Conservation (phyloP, 2,888 invertebrate genomes). For the Orthosia gothica region DNA sequence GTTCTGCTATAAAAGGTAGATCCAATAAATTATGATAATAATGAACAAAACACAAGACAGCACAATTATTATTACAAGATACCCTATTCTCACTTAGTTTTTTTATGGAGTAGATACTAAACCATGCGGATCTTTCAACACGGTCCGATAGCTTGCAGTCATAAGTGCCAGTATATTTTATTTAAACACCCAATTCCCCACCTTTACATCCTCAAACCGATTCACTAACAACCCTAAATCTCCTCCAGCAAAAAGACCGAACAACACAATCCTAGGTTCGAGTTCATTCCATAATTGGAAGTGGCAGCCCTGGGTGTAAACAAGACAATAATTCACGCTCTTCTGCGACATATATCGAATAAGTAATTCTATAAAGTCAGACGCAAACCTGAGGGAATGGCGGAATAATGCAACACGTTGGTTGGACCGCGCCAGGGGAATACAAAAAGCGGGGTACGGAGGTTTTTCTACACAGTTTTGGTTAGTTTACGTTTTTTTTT, state of each 20-base stretch:
- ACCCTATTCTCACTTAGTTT: too few relatives aligned
- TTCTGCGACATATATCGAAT: conserved; percentile 67
- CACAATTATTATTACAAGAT: too few relatives aligned
- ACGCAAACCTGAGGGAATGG: conserved; percentile 60
- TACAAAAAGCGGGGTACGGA: conserved; percentile 49
- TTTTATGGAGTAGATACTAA: too few relatives aligned
- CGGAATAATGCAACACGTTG: conserved; percentile 67
- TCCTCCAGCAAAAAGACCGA: conserved; percentile 4
- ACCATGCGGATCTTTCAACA: too few relatives aligned
- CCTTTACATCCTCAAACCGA: neutral
- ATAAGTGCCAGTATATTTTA: too few relatives aligned
- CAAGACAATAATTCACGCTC: conserved; percentile 66
- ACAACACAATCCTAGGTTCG: conserved; percentile 19
- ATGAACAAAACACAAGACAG: too few relatives aligned
- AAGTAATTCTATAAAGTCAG: conserved; percentile 69
- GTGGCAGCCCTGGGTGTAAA: conserved; percentile 65
- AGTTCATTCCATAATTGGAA: conserved; percentile 51
- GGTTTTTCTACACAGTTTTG: conserved; percentile 35
- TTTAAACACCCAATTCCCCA: neutral
- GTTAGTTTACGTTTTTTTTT: conserved; percentile 6
- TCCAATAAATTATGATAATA: too few relatives aligned
- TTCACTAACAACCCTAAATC: conserved; percentile 10
- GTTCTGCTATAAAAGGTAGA: too few relatives aligned
- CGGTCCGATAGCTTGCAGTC: too few relatives aligned
- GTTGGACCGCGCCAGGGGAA: conserved; percentile 54